phyloP scores from a whole-genome alignment of 2,113 vertebrate species.

The Tretioscincus oriximinensis region DNA sequence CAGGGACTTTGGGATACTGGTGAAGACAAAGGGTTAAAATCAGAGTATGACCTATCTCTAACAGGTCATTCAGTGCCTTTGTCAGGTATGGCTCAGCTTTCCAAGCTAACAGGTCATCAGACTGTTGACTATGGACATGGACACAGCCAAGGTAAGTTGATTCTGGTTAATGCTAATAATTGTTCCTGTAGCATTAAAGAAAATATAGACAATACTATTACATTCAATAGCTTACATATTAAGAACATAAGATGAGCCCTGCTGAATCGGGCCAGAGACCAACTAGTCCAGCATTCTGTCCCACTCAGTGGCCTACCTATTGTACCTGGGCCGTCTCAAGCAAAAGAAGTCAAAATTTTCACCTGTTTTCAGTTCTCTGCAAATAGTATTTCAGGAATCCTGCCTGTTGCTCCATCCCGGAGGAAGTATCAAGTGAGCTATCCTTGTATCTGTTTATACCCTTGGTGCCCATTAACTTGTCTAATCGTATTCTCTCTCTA shows the following conservation, averaged over 20 bases:
- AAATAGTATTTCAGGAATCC: too few species aligned
- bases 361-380: too few species aligned
- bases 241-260: too few species aligned
- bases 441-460: too few species aligned
- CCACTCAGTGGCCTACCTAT: too few species aligned
- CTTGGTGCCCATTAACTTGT: too few species aligned
- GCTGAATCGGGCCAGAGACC: too few species aligned
- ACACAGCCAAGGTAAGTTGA: conserved; percentile 83
- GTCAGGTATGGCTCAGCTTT: conserved; percentile 68
- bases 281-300: too few species aligned
- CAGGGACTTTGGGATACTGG: conserved; percentile 84
- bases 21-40: conserved; percentile 77
- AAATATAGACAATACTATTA: background rate
- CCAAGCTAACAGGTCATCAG: conserved; percentile 83
- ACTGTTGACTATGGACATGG: conserved; percentile 93
- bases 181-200: background rate
- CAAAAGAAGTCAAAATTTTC: too few species aligned
- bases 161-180: background rate
- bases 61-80: conserved; percentile 66
- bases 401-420: too few species aligned
- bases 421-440: too few species aligned
- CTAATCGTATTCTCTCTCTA: background rate
- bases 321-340: too few species aligned
- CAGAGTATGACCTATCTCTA: conserved; percentile 65
- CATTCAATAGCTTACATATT: background rate